phyloP scores from a whole-genome alignment of 2,888 invertebrate genomes.

The Oscheius myriophilus region DNA sequence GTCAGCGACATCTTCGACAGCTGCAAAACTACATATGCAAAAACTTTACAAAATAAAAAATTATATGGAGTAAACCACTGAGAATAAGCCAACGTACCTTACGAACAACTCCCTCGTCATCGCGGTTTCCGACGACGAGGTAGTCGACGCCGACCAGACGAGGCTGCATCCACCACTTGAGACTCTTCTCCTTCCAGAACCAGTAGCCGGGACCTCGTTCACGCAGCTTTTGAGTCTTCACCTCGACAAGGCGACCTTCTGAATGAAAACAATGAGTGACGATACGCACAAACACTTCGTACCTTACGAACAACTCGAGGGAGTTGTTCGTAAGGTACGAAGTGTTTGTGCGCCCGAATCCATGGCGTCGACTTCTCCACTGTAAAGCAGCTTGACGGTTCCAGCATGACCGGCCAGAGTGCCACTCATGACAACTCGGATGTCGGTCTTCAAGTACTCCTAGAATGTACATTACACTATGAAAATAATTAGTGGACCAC shows the following conservation, averaged over 20 bases:
- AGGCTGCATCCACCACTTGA: constrained; percentile 79
- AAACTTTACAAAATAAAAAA: no score
- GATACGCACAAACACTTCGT: no score
- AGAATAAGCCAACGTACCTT: no score
- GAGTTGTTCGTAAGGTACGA: no score
- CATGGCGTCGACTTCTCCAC: constrained; percentile 52
- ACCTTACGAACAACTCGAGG: no score
- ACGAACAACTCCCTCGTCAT: constrained; percentile 78
- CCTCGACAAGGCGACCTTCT: constrained; percentile 44
- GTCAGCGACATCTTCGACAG: no score
- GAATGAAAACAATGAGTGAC: no score
- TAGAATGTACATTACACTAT: no score
- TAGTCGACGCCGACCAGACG: constrained; percentile 80
- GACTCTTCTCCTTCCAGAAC: constrained; percentile 48
- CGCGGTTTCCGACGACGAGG: constrained; percentile 80
- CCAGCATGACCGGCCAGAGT: not conserved
- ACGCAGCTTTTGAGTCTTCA: constrained; percentile 53
- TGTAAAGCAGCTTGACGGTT: constrained; percentile 23
- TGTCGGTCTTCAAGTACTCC: not conserved
- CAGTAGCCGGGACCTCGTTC: constrained; percentile 31
- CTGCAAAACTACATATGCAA: no score
- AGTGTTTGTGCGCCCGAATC: no score
- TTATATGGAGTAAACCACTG: no score
- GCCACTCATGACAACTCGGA: constrained; percentile 9
- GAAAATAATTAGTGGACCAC: no score